Evolutionary conservation across 1,140 invertebrate species (phyloP).

Genomic region (Callitettix versicolor): DNA sequence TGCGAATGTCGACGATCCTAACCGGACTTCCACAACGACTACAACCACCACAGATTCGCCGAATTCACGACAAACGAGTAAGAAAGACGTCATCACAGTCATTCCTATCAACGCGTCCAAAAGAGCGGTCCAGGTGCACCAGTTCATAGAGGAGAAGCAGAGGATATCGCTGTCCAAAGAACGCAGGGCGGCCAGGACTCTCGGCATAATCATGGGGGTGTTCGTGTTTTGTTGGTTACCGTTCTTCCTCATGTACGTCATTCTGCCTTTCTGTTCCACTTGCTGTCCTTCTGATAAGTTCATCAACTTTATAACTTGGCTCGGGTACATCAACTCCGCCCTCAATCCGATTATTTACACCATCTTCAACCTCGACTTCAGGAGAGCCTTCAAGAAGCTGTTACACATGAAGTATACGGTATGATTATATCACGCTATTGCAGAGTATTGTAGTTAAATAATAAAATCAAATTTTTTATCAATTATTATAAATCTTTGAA

Average conservation of each 20-base stretch:
- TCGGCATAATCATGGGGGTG: slow-evolving; percentile 90
- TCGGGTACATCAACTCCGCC: slow-evolving; percentile 96
- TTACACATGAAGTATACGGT: slow-evolving; percentile 44
- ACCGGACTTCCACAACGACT: slow-evolving; percentile 15
- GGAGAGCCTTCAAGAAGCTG: slow-evolving; percentile 81
- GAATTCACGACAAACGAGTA: slow-evolving; percentile 27
- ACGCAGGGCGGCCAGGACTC: slow-evolving; percentile 77
- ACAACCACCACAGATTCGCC: slow-evolving; percentile 22
- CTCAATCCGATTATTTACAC: slow-evolving; percentile 96
- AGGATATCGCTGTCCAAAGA: slow-evolving; percentile 87
- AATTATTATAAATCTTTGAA: too few relatives aligned
- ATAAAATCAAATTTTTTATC: too few relatives aligned
- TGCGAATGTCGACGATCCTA: neutral
- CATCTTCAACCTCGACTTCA: slow-evolving; percentile 94
- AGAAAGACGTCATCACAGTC: slow-evolving; percentile 39
- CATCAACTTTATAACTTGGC: slow-evolving; percentile 88
- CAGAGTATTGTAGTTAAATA: too few relatives aligned
- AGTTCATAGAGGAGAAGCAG: slow-evolving; percentile 89
- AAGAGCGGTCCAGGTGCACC: slow-evolving; percentile 46
- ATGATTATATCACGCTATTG: slow-evolving; percentile 9
- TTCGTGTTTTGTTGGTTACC: slow-evolving; percentile 95
- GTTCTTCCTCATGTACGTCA: slow-evolving; percentile 92
- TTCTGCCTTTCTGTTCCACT: slow-evolving; percentile 69
- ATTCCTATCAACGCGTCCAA: slow-evolving; percentile 30
- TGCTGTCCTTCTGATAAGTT: slow-evolving; percentile 56